These are phyloP conservation scores for Tipula helvola DNA, from an alignment of 2,888 invertebrate genomes.

Conservation along the genomic window DNA sequence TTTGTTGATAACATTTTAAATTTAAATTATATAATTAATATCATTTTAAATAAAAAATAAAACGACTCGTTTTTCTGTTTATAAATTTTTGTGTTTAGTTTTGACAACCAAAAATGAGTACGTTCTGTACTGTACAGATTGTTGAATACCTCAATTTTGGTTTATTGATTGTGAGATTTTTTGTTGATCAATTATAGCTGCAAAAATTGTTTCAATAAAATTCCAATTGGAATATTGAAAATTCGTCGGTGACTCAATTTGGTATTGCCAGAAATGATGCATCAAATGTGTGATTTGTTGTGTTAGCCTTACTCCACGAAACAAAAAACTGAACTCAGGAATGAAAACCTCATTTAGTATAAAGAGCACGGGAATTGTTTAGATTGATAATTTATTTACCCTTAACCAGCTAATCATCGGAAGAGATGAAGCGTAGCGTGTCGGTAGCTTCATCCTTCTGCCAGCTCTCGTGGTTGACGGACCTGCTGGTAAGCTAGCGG, in stretches of 20 bases:
- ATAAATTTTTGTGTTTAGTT: neutral
- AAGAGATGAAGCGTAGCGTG: too few species aligned
- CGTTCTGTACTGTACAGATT: neutral
- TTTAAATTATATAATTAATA: neutral
- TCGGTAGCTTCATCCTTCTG: too few species aligned
- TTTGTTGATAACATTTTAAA: neutral
- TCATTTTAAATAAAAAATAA: neutral
- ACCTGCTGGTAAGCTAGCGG: too few species aligned
- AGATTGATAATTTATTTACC: too few species aligned
- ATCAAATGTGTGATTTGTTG: too few species aligned
- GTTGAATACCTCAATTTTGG: neutral
- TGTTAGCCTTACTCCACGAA: neutral
- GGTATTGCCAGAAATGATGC: neutral
- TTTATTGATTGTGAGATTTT: too few species aligned
- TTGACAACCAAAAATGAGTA: neutral
- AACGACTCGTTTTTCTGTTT: neutral
- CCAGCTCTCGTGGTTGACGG: too few species aligned
- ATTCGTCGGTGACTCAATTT: too few species aligned
- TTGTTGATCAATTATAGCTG: neutral
- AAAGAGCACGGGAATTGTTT: too few species aligned
- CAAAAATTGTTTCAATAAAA: neutral
- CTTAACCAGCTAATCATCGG: too few species aligned
- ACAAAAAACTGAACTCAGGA: too few species aligned
- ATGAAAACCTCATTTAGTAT: too few species aligned
- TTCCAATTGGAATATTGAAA: neutral